phyloP scores from a whole-genome alignment of 2,797 vertebrate genomes.

The Manis pentadactyla region DNA sequence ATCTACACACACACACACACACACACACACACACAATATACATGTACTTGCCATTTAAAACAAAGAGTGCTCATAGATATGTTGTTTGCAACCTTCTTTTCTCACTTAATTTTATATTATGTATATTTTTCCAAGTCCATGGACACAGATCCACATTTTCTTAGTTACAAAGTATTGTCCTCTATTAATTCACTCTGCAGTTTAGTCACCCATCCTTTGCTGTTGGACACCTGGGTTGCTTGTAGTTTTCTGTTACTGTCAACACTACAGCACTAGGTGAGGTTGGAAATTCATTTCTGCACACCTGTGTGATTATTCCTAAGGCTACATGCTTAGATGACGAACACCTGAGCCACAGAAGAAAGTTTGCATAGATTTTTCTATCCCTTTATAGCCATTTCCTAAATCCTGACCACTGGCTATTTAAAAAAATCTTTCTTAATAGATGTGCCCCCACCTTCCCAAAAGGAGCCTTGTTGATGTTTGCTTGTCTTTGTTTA shows the following conservation, averaged over 20 bases:
- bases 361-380: background rate
- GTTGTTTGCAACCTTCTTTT: background rate
- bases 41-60: background rate
- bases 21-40: background rate
- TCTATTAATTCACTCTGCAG: background rate
- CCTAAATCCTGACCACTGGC: background rate
- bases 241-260: conserved; percentile 71
- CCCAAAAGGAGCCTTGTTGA: background rate
- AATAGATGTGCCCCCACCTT: accelerated
- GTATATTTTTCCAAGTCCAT: background rate
- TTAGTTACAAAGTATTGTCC: background rate
- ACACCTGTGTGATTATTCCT: accelerated
- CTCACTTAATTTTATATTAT: background rate
- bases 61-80: background rate
- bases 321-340: background rate
- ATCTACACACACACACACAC: background rate
- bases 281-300: background rate
- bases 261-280: accelerated
- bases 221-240: background rate
- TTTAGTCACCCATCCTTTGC: background rate
- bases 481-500: background rate
- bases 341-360: accelerated
- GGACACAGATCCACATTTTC: background rate
- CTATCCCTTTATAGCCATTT: background rate
- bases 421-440: background rate